Evolutionary conservation across 2,113 vertebrate genomes (phyloP).

Genomic region (Polypterus bichir): DNA sequence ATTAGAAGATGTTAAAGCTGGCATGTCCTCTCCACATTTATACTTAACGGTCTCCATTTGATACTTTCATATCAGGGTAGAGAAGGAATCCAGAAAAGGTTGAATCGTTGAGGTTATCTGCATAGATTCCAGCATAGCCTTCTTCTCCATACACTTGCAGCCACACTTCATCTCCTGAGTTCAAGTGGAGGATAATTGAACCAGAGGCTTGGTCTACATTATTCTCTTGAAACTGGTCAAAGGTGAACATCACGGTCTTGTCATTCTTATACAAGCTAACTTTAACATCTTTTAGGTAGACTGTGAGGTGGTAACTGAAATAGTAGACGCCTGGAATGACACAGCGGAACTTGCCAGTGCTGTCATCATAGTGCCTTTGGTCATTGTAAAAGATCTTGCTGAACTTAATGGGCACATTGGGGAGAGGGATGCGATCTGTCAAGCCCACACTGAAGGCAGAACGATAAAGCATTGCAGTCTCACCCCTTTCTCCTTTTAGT

Average conservation of each 20-base stretch:
- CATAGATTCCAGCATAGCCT: slow-evolving; percentile 48
- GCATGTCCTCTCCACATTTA: too few relatives aligned
- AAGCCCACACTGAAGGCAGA: slow-evolving; percentile 69
- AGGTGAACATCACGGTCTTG: slow-evolving; percentile 55
- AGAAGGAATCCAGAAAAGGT: slow-evolving; percentile 69
- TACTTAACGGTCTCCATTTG: slow-evolving; percentile 2
- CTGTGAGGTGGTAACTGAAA: slow-evolving; percentile 64
- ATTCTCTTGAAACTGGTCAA: slow-evolving; percentile 55
- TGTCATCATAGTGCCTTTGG: slow-evolving; percentile 55
- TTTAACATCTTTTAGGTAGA: slow-evolving; percentile 55
- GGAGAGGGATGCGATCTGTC: slow-evolving; percentile 22
- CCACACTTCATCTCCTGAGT: slow-evolving; percentile 58
- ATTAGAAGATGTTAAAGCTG: too few relatives aligned
- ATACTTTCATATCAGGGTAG: slow-evolving; percentile 41
- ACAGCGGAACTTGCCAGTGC: slow-evolving; percentile 64
- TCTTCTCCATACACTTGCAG: slow-evolving; percentile 57
- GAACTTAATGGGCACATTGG: slow-evolving; percentile 61
- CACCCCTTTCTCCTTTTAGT: slow-evolving; percentile 50
- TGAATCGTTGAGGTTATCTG: slow-evolving; percentile 60
- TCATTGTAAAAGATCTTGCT: slow-evolving; percentile 67
- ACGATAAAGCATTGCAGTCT: slow-evolving; percentile 39
- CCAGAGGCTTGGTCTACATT: slow-evolving; percentile 64
- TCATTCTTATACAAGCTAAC: slow-evolving; percentile 60
- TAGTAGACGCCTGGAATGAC: slow-evolving; percentile 55
- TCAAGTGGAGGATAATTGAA: slow-evolving; percentile 49